Evolutionary conservation across 2,113 vertebrate species (phyloP), one percentile per base, ranked within the genome.

Genomic region (Urocynchramus pylzowi): DNA sequence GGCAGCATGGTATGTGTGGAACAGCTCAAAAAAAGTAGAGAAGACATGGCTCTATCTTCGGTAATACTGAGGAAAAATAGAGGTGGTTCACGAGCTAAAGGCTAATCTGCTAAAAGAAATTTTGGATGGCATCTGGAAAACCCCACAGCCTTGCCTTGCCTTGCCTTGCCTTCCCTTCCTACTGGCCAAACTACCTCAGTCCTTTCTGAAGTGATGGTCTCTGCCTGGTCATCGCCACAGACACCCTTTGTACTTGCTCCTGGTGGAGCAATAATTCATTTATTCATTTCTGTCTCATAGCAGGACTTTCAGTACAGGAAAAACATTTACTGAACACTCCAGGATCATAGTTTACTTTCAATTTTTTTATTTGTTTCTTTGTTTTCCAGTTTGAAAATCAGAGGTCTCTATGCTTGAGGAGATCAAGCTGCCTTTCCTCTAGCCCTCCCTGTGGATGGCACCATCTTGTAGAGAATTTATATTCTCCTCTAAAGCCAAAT

Each of bases 41-140:
- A 45, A 56, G 54, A 33, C 9, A 3, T 37, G 26, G 4, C 19
- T 64, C 11, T 8, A 23, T 5, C 9, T 52, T 63, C 0, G 0
- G 30, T 47, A 83, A 57, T 42, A 33, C 1, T 47, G 31, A 37
- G 24, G 18, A 77, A 79, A 79, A 2, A 2, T 13, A 85, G 45
- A 23, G 14, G 5, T 47, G 2, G 2, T 13, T 75, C 8, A 37
- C 16, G 42, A 33, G 2, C 30, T 67, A 28, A 71, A 23, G 15
- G 5, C 2, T 54, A 17, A 33, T 44, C 47, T 52, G 47, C 47
- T 31, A 42, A 30, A 59, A 35, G 10, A 39, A 37, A 39, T 23
- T 33, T 64, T 63, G 28, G 14, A 45, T 8, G 13, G 21, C 13
- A 8, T 8, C n/a, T 75, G 24, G 23, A 88, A 79, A 80, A 23